Percentiles rank a stretch among this genome's conserved stretches.
Evolutionary conservation across 2,797 vertebrate species (phyloP).

Genomic region (Anableps anableps): DNA sequence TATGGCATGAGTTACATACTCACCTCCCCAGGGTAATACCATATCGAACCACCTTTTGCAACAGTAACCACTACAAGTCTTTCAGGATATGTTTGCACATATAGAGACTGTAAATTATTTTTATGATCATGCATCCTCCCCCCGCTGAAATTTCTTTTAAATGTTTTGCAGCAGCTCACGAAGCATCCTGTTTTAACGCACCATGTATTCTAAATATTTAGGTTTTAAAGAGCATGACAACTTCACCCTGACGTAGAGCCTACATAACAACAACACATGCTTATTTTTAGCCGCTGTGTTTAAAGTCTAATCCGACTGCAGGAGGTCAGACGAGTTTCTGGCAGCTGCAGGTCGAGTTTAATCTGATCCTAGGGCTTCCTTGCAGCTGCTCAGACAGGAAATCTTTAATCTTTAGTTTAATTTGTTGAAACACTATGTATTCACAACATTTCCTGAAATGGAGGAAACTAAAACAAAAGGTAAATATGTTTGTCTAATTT

Average conservation of each 20-base stretch:
- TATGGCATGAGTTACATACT: background rate
- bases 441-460: background rate
- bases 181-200: background rate
- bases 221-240: background rate
- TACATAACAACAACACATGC: background rate
- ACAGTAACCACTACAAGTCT: background rate
- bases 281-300: background rate
- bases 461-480: background rate
- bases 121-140: background rate
- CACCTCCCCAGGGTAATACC: background rate
- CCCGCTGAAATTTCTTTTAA: background rate
- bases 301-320: background rate
- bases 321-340: background rate
- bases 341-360: conserved; percentile 1
- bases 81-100: too few species aligned
- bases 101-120: background rate
- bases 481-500: background rate
- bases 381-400: background rate
- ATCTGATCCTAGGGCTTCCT: background rate
- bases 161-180: background rate
- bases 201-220: background rate
- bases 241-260: background rate
- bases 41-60: background rate
- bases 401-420: background rate
- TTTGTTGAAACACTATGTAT: fast-evolving